Evolutionary conservation across 2,797 vertebrate species (phyloP).

Genomic region (Xenops minutus): DNA sequence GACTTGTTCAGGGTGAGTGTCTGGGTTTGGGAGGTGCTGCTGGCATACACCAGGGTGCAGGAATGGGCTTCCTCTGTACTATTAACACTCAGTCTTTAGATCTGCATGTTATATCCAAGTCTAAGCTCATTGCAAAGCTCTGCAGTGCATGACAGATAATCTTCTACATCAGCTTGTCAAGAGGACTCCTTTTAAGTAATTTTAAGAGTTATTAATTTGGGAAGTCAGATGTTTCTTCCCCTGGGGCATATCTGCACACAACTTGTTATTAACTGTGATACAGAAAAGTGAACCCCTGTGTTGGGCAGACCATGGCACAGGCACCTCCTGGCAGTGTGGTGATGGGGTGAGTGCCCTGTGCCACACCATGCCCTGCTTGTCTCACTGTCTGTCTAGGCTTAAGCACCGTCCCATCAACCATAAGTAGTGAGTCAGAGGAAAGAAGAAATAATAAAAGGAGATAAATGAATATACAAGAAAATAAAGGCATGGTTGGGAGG

Average conservation of each 20-base stretch:
- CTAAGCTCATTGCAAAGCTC: background rate
- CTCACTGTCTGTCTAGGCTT: background rate
- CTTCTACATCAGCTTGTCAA: background rate
- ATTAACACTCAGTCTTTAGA: background rate
- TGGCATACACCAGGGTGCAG: background rate
- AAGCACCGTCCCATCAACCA: background rate
- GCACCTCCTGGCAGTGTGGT: background rate
- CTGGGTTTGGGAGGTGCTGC: background rate
- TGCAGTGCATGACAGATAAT: background rate
- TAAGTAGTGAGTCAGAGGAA: background rate
- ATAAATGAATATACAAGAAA: background rate
- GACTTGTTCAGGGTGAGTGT: accelerated
- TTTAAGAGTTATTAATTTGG: conserved; percentile 19
- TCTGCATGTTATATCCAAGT: accelerated
- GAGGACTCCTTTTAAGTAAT: background rate
- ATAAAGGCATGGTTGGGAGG: background rate
- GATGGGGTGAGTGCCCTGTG: background rate
- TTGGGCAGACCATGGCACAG: background rate
- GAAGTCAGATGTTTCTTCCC: background rate
- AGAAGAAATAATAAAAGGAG: background rate
- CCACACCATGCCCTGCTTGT: background rate
- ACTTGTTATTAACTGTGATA: background rate
- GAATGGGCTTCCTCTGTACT: background rate
- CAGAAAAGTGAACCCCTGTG: background rate
- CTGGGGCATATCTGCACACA: background rate